Evolutionary conservation across 2,797 vertebrate species (phyloP).

Genomic region (Phrynocephalus guinanensis): DNA sequence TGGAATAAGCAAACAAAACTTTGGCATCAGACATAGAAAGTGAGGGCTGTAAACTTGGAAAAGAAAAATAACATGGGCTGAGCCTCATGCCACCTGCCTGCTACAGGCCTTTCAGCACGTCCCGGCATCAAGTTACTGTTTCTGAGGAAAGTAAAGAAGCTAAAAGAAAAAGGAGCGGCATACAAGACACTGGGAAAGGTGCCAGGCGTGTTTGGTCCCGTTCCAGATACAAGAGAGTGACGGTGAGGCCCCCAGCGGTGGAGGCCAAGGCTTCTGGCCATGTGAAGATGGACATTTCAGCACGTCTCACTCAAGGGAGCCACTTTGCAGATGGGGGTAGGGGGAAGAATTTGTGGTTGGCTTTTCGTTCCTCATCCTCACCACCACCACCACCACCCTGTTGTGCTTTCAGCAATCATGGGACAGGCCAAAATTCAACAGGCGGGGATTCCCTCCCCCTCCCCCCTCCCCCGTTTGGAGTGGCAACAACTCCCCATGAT

Average conservation of each 20-base stretch:
- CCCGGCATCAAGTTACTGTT: conserved; percentile 65
- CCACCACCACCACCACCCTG: too few species aligned
- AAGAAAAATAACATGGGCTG: conserved; percentile 44
- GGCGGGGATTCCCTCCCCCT: neutral
- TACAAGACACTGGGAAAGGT: conserved; percentile 38
- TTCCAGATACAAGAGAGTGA: conserved; percentile 10
- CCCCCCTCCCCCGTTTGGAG: neutral
- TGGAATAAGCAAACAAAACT: neutral
- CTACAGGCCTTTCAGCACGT: conserved; percentile 62
- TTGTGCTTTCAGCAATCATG: neutral
- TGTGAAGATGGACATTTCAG: too few species aligned
- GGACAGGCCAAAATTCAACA: neutral
- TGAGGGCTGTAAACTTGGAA: conserved; percentile 32
- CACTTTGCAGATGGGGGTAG: too few species aligned
- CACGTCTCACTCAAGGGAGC: too few species aligned
- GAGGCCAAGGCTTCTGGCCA: too few species aligned
- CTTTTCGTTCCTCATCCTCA: neutral
- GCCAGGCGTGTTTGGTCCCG: conserved; percentile 24
- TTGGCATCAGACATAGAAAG: neutral
- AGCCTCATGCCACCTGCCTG: conserved; percentile 27
- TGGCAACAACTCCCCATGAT: neutral
- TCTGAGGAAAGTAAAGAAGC: conserved; percentile 18
- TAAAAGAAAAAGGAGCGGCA: conserved; percentile 23
- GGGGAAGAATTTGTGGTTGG: neutral
- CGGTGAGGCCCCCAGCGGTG: neutral